Conservation (phyloP, 2,797 vertebrate genomes). For the Hypotaenidia philippensis region DNA sequence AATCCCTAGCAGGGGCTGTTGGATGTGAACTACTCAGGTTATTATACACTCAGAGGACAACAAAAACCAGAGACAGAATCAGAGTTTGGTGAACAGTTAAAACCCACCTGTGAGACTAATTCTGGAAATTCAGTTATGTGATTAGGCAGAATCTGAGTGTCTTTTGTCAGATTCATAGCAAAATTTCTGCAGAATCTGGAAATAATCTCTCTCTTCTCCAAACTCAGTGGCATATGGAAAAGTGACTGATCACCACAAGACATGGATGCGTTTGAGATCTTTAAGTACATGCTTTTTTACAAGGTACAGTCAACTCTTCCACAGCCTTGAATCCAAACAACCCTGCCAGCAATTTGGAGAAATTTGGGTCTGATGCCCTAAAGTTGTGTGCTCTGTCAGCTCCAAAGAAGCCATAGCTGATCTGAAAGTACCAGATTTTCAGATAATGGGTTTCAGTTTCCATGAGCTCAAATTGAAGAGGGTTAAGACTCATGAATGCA, state of each 20-base stretch:
- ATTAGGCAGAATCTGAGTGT: background rate
- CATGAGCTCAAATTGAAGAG: background rate
- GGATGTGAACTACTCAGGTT: background rate
- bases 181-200: background rate
- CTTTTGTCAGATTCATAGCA: background rate
- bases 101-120: background rate
- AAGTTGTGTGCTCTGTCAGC: background rate
- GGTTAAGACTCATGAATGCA: background rate
- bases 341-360: background rate
- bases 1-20: background rate
- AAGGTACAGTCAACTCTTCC: background rate
- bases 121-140: background rate
- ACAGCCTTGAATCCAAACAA: background rate
- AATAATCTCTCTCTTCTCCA: background rate
- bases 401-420: background rate
- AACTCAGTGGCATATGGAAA: background rate
- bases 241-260: background rate
- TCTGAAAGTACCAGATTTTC: conserved; percentile 1
- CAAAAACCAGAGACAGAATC: background rate
- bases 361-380: background rate
- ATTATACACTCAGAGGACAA: background rate
- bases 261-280: background rate
- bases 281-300: background rate
- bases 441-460: background rate
- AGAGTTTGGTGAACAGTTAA: background rate